phyloP scores from a whole-genome alignment of 2,797 vertebrate genomes.

The Sebastes trivittatus region DNA sequence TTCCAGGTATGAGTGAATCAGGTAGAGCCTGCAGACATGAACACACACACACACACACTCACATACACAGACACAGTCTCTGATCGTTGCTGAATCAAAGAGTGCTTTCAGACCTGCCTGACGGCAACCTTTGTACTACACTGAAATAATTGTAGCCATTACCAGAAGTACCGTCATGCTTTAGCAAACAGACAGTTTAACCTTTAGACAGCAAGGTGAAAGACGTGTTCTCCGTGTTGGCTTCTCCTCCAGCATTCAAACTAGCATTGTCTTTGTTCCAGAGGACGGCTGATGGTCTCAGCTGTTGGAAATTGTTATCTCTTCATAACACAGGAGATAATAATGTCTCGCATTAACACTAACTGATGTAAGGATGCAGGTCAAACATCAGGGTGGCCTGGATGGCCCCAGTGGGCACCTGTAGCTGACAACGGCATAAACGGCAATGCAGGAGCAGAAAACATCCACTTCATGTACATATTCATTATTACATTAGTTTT shows the following conservation, averaged over 20 bases:
- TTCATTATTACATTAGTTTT: background rate
- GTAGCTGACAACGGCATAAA: background rate
- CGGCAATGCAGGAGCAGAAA: background rate
- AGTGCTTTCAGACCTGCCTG: background rate
- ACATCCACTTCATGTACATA: background rate
- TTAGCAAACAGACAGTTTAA: conserved; percentile 64
- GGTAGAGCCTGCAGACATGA: background rate
- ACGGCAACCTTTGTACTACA: conserved; percentile 46
- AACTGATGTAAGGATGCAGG: background rate
- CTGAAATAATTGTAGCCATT: conserved; percentile 56
- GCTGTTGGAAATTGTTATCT: background rate
- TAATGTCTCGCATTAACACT: background rate
- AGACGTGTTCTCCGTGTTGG: background rate
- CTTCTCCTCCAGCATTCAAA: background rate
- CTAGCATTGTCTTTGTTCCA: background rate
- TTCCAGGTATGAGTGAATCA: background rate
- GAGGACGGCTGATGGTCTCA: background rate
- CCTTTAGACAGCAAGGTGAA: conserved; percentile 50
- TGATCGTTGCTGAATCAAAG: conserved; percentile 23
- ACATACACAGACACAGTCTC: background rate
- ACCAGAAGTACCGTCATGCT: conserved; percentile 28
- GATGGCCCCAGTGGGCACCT: background rate
- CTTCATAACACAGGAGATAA: background rate
- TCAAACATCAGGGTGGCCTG: background rate
- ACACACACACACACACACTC: background rate